Percentiles rank a stretch among this genome's conserved stretches.
These are phyloP conservation scores for Pterobdella sp. DNA, from an alignment of 2,888 invertebrate species.

Conservation along the genomic window DNA sequence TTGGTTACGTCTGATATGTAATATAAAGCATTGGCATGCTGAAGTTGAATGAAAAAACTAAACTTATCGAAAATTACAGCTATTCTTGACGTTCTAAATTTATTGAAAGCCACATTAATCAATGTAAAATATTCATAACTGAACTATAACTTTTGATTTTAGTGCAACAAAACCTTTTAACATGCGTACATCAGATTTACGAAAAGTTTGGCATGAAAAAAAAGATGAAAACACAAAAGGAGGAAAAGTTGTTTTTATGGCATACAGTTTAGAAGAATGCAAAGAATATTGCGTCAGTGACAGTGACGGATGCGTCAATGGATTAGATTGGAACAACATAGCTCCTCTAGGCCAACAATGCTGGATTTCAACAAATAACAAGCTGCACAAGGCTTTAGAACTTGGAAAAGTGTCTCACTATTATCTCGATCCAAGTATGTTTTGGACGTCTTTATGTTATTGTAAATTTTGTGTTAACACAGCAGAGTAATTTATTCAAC, in stretches of 20 bases:
- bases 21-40: neutral
- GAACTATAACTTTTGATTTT: neutral
- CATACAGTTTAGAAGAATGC: conserved; percentile 13
- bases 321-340: conserved; percentile 13
- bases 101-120: neutral
- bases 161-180: too few relatives aligned
- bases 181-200: neutral
- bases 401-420: neutral
- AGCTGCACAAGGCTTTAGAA: neutral
- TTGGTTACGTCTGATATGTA: neutral
- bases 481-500: too few relatives aligned
- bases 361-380: conserved; percentile 11
- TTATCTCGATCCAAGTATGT: neutral
- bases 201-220: neutral
- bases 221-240: neutral
- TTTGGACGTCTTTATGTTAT: neutral
- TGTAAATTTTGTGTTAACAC: too few relatives aligned
- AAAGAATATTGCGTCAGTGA: neutral
- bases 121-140: neutral
- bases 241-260: conserved; percentile 6
- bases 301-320: neutral
- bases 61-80: too few relatives aligned
- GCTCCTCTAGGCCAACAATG: conserved; percentile 21
- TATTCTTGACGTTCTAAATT: too few relatives aligned
- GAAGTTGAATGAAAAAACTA: neutral